A percentile compares a stretch with the other conserved stretches of the same genome.
Conservation (phyloP, 2,888 invertebrate species). For the Phania funesta region DNA sequence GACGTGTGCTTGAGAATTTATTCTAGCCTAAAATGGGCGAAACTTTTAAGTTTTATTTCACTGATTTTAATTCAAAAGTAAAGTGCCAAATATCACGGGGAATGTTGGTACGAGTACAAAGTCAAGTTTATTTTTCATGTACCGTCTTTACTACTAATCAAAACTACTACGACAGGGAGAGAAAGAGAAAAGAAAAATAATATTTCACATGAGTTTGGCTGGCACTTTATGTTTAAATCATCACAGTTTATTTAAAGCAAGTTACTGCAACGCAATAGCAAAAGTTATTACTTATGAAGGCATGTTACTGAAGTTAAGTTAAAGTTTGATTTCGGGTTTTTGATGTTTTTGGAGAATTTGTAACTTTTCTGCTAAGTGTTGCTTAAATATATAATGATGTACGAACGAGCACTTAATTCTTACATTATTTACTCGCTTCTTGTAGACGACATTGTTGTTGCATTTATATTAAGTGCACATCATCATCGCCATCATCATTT, state of each 20-base stretch:
- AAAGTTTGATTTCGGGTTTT: not conserved
- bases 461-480: conserved; percentile 5
- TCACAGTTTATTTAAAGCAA: not conserved
- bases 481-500: not conserved
- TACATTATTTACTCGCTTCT: not conserved
- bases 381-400: conserved; percentile 10
- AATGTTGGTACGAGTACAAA: not conserved
- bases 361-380: not conserved
- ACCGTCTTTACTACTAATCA: too few relatives aligned
- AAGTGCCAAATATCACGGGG: not conserved
- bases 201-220: not conserved
- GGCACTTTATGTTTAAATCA: not conserved
- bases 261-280: not conserved
- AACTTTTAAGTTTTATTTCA: too few relatives aligned
- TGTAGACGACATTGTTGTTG: not conserved
- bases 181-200: not conserved
- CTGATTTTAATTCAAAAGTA: not conserved
- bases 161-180: too few relatives aligned
- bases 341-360: conserved; percentile 11
- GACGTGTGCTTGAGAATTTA: conserved; percentile 4
- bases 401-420: not conserved
- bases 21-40: too few relatives aligned
- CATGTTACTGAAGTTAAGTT: not conserved
- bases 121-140: conserved; percentile 33
- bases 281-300: not conserved